Conservation (phyloP, 2,113 vertebrate species). For the Climacteris rufus region DNA sequence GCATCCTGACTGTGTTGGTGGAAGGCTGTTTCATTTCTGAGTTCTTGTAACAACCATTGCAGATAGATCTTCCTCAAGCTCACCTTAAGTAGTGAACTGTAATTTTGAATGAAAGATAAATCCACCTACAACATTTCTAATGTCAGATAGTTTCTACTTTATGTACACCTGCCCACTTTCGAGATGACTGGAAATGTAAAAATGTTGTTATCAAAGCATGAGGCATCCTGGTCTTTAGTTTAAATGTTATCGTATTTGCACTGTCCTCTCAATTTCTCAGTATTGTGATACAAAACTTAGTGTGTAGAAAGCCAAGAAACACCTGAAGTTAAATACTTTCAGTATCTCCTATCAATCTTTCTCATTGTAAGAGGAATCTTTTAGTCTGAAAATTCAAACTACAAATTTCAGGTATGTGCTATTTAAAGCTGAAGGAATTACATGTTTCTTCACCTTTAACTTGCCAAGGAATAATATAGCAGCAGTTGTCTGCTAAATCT, state of each 20-base stretch:
- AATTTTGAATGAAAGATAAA: slow-evolving; percentile 27
- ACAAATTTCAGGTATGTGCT: not conserved
- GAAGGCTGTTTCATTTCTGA: not conserved
- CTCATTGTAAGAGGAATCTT: not conserved
- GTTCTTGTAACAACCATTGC: not conserved
- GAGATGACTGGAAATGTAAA: not conserved
- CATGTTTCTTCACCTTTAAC: not conserved
- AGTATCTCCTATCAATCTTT: not conserved
- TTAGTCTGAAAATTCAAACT: not conserved
- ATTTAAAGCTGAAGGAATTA: not conserved
- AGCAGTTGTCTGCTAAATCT: not conserved
- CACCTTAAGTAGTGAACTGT: not conserved
- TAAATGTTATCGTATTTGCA: not conserved
- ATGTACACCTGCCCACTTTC: not conserved
- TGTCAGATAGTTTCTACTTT: not conserved
- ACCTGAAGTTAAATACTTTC: not conserved
- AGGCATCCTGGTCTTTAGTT: not conserved
- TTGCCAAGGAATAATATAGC: not conserved
- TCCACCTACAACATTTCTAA: slow-evolving; percentile 2
- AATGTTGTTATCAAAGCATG: not conserved
- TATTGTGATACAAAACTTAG: not conserved
- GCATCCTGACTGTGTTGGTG: not conserved
- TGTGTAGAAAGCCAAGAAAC: not conserved
- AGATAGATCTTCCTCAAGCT: not conserved
- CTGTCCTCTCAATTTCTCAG: not conserved